Evolutionary conservation across 2,113 vertebrate species (phyloP), one percentile per base, ranked within the genome.

Genomic region (Calidris pugnax): DNA sequence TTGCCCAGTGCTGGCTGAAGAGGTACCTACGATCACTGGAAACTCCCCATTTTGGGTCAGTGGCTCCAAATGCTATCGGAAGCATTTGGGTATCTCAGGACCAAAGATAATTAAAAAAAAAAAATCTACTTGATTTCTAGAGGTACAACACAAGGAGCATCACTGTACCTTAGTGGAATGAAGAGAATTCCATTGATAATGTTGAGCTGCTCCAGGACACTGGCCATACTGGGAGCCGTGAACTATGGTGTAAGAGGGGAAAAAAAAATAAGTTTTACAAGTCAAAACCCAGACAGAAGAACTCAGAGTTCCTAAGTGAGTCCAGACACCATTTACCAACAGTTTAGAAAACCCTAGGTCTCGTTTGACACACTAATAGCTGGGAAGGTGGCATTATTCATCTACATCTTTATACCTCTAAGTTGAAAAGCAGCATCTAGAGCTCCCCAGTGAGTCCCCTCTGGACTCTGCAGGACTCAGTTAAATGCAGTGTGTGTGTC

Each of bases 161-260:
- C 47, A 45, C 97, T 81, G 88, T 98, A 99, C 99, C 99, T 99
- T 98, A 99, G 99, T 48, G 99, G 99, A 98, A 99, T 99, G 98
- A 99, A 99, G 97, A 99, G 99, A 97, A 99, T 99, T 93, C 99
- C 99, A 5, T 99, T 99, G 98, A 99, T 99, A 90, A 99, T 98
- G 59, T 99, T 99, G 90, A 99, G 99, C 98, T 99, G 99, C 71
- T 99, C 99, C 98, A 99, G 96, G 90, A 99, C 98, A 74, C 99
- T 99, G 95, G 99, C 98, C 99, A 99, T 99, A 97, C 98, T 99
- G 96, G 99, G 99, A 90, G 99, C 99, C 51, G 99, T 99, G 98
- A 99, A 99, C 99, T 99, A 92, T 21, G 48, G 56, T 0, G 0
- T 3, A 45, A 82, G 76, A 81, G 26, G 21, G 21, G 5, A 5